Evolutionary conservation across 2,888 invertebrate genomes (phyloP).

Genomic region (Ophion ventricosus): DNA sequence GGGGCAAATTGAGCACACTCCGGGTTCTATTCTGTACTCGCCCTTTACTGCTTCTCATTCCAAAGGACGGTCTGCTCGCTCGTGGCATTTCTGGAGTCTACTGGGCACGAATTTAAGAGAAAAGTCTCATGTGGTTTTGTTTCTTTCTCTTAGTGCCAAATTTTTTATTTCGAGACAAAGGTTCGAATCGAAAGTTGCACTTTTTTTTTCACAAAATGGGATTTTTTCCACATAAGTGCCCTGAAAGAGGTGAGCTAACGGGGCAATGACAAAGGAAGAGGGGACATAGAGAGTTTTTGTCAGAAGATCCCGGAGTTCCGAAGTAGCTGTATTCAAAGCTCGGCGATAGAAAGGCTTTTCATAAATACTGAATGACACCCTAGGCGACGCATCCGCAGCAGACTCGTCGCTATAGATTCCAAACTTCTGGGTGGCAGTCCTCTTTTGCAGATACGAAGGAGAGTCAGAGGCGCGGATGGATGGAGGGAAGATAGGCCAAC

Average conservation of each 20-base stretch:
- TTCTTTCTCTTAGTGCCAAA: not conserved
- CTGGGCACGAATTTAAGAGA: conserved; percentile 79
- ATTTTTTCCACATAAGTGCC: not conserved
- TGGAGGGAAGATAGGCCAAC: conserved; percentile 29
- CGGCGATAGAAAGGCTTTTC: conserved; percentile 75
- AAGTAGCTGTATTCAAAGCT: conserved; percentile 58
- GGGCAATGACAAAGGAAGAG: conserved; percentile 43
- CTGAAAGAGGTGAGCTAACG: not conserved
- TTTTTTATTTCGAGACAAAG: not conserved
- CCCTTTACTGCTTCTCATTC: conserved; percentile 49
- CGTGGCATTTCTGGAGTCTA: conserved; percentile 68
- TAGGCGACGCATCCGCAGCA: conserved; percentile 71
- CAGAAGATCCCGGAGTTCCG: conserved; percentile 49
- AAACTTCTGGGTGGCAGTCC: conserved; percentile 37
- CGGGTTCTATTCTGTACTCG: conserved; percentile 64
- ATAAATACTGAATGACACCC: conserved; percentile 81
- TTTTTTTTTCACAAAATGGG: not conserved
- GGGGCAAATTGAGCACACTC: conserved; percentile 82
- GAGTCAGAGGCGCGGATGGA: conserved; percentile 24
- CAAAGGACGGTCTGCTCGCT: conserved; percentile 41
- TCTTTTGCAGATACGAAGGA: conserved; percentile 53
- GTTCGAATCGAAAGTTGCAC: not conserved
- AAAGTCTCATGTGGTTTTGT: conserved; percentile 62
- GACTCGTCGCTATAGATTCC: conserved; percentile 45
- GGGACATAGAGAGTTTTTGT: conserved; percentile 59